Base-by-base conservation (phyloP, 2,113 vertebrate genomes). In the Tragulus kanchil region DNA sequence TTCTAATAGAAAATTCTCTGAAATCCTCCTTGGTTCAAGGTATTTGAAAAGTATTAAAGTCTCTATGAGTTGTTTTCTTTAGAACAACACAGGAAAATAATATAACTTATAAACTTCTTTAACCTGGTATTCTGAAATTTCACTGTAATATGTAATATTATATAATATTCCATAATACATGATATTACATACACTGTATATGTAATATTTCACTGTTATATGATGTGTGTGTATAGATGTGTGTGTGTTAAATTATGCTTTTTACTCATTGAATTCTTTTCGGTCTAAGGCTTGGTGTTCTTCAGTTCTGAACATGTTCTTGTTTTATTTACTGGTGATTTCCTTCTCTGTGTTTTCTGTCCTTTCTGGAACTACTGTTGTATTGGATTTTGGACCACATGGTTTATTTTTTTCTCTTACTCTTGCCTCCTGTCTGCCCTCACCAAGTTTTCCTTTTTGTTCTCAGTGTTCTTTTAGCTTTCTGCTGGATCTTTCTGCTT, bases 261-360 rank as follows among this genome's bases (percentile, higher is more conserved):
- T 91, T 9, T 85, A 56, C 4, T 85, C 11, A 21, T 64, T 85
- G 3, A 12, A 21, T 81, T 15, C 6, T 85, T 85, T 82, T 90
- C n/a, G 25, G 1, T 75, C 16, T 90, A 28, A 75, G 48, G 21
- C 65, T 93, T 93, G 19, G 4, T 83, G 15, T 93, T 81, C 28
- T 95, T 94, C n/a, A 86, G 50, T 52, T 8, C 8, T 84, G 28
- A 36, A 79, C 17, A 67, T 86, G 81, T 89, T 64, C 48, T 89
- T 69, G 28, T 75, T 94, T 93, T 89, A 28, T 85, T 77, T 84
- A 11, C 90, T 90, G 26, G 15, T 92, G 82, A 82, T 94, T 85
- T 78, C 8, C 28, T 79, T 93, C 15, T 71, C 21, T 96, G 16
- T 87, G 4, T 94, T 90, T 95, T 87, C 45, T 92, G 17, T 90